Percentiles rank a stretch among this genome's conserved stretches.
These are phyloP conservation scores for Drosophila meridionalis DNA, from an alignment of 2,888 invertebrate species.

Conservation along the genomic window DNA sequence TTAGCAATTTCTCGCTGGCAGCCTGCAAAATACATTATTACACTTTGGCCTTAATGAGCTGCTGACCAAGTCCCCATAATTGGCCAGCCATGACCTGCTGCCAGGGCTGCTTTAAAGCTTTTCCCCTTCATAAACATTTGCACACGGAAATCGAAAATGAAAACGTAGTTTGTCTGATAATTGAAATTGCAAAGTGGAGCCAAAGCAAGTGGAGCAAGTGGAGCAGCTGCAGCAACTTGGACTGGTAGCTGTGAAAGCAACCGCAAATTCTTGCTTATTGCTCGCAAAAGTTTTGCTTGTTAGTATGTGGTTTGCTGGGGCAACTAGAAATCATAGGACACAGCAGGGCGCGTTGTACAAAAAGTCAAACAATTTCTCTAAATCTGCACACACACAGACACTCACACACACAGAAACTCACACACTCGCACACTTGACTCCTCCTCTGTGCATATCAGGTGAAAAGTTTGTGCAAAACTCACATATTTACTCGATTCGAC, in stretches of 20 bases:
- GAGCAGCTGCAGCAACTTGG: conserved; percentile 3
- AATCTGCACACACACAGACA: conserved; percentile 44
- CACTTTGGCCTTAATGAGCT: conserved; percentile 65
- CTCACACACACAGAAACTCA: background rate
- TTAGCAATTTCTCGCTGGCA: conserved; percentile 12
- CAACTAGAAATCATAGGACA: conserved; percentile 62
- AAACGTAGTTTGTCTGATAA: conserved; percentile 50
- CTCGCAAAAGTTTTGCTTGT: conserved; percentile 70
- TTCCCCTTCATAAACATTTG: conserved; percentile 55
- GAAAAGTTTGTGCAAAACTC: conserved; percentile 67
- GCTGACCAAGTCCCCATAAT: conserved; percentile 39
- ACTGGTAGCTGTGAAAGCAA: conserved; percentile 37
- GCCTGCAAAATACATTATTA: conserved; percentile 56
- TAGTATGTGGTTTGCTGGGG: conserved; percentile 62
- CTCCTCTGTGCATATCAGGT: conserved; percentile 24
- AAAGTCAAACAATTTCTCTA: conserved; percentile 65
- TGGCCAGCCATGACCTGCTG: conserved; percentile 35
- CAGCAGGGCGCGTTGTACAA: conserved; percentile 34
- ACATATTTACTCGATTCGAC: conserved; percentile 75
- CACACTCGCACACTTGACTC: conserved; percentile 15
- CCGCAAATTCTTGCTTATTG: conserved; percentile 70
- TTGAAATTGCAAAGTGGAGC: conserved; percentile 61
- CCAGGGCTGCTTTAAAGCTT: conserved; percentile 27
- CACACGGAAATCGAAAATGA: conserved; percentile 63
- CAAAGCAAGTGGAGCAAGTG: background rate